Evolutionary conservation across 2,113 vertebrate species (phyloP).

Genomic region (Seriola aureovittata): DNA sequence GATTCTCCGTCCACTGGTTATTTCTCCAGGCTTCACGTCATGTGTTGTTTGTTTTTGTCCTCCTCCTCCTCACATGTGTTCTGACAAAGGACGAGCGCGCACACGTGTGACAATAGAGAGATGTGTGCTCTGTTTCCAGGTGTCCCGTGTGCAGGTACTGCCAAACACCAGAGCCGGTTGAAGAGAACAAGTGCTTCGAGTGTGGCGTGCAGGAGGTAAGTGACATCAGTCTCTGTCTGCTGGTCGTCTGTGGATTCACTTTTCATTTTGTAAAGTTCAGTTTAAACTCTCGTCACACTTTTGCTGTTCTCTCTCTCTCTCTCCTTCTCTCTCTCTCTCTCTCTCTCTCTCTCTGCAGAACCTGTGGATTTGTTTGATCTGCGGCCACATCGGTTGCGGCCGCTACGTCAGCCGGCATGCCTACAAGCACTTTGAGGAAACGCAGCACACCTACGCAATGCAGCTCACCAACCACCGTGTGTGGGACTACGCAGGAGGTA

Average conservation of each 20-base stretch:
- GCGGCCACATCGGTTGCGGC: conserved; percentile 97
- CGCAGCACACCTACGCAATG: conserved; percentile 98
- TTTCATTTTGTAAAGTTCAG: neutral
- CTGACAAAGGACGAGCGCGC: conserved; percentile 11
- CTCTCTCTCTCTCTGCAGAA: conserved; percentile 84
- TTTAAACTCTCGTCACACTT: fast-evolving
- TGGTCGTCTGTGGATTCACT: too few species aligned
- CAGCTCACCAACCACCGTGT: conserved; percentile 98
- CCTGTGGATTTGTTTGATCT: conserved; percentile 98
- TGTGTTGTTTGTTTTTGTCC: conserved; percentile 48
- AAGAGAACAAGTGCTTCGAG: conserved; percentile 99
- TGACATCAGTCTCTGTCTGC: too few species aligned
- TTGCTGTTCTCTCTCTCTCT: too few species aligned
- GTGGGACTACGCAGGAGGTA: conserved; percentile 99
- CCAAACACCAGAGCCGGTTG: conserved; percentile 97
- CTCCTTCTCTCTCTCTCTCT: too few species aligned
- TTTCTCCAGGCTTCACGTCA: conserved; percentile 54
- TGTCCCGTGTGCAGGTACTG: conserved; percentile 98
- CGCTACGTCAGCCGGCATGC: conserved; percentile 97
- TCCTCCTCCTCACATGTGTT: conserved; percentile 31
- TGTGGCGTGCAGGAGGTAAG: conserved; percentile 98
- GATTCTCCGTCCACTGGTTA: conserved; percentile 35
- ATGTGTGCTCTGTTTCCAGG: conserved; percentile 79
- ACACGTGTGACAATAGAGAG: conserved; percentile 25
- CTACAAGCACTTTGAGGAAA: conserved; percentile 98